Conservation (phyloP, 2,888 invertebrate species). For the Anthoptus insignis region DNA sequence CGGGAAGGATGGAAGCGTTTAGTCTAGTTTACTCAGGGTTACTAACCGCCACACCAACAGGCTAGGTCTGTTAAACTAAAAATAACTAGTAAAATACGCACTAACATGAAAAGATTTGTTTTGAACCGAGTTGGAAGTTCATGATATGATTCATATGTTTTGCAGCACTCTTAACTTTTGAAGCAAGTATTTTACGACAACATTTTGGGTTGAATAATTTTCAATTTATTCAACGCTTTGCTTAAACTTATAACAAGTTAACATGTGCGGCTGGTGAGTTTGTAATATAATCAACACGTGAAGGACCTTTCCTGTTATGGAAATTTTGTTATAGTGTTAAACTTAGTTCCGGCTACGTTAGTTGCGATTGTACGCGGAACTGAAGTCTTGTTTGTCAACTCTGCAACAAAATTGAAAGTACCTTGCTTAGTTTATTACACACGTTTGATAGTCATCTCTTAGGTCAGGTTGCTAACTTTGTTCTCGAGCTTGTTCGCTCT, state of each 20-base stretch:
- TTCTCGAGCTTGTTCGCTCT: no score
- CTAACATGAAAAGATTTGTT: neutral
- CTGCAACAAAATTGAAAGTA: no score
- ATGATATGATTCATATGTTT: neutral
- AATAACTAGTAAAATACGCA: neutral
- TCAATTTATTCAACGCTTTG: constrained; percentile 29
- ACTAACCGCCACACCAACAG: no score
- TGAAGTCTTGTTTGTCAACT: no score
- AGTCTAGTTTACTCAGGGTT: no score
- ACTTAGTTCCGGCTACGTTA: neutral
- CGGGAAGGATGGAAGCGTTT: no score
- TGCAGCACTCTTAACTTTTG: neutral
- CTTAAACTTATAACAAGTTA: constrained; percentile 41
- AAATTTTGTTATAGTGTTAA: constrained; percentile 1
- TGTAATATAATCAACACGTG: constrained; percentile 31
- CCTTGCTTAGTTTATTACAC: no score
- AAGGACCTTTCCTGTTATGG: neutral
- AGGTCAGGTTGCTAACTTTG: no score
- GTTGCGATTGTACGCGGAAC: neutral
- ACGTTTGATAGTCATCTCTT: no score
- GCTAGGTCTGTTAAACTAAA: no score
- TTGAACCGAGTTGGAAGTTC: neutral
- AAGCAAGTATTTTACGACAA: neutral
- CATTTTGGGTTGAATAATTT: constrained; percentile 36
- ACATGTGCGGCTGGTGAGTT: constrained; percentile 27